Evolutionary conservation across 2,113 vertebrate genomes (phyloP).

Genomic region (Maylandia zebra): DNA sequence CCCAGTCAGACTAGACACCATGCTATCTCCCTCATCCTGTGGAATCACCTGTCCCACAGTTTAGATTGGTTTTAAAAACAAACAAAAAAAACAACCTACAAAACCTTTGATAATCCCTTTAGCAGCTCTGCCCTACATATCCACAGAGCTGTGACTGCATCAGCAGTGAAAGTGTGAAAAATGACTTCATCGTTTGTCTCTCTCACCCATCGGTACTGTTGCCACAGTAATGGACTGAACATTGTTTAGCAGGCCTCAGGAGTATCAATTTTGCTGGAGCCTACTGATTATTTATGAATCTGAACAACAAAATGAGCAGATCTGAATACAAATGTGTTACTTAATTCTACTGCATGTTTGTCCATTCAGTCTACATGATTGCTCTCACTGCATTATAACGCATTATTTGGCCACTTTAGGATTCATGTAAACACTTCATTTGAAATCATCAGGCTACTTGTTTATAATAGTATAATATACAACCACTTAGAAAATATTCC

Average conservation of each 20-base stretch:
- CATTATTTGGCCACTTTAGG: not conserved
- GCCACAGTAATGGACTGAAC: not conserved
- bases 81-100: not conserved
- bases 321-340: not conserved
- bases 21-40: not conserved
- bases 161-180: slow-evolving; percentile 23
- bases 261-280: not conserved
- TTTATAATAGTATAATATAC: not conserved
- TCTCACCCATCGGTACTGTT: not conserved
- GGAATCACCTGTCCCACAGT: not conserved
- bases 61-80: not conserved
- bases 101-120: slow-evolving; percentile 29
- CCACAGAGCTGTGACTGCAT: slow-evolving; percentile 30
- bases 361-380: not conserved
- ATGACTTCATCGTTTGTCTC: slow-evolving; percentile 18
- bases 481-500: not conserved
- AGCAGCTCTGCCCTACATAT: slow-evolving; percentile 30
- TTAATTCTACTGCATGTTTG: not conserved
- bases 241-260: not conserved
- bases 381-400: not conserved
- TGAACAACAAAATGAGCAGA: not conserved
- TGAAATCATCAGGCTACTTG: not conserved
- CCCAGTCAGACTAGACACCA: not conserved
- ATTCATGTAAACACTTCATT: not conserved
- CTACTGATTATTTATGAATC: not conserved